Base-by-base conservation (phyloP, 2,113 vertebrate genomes). In the Crotalus tigris region DNA sequence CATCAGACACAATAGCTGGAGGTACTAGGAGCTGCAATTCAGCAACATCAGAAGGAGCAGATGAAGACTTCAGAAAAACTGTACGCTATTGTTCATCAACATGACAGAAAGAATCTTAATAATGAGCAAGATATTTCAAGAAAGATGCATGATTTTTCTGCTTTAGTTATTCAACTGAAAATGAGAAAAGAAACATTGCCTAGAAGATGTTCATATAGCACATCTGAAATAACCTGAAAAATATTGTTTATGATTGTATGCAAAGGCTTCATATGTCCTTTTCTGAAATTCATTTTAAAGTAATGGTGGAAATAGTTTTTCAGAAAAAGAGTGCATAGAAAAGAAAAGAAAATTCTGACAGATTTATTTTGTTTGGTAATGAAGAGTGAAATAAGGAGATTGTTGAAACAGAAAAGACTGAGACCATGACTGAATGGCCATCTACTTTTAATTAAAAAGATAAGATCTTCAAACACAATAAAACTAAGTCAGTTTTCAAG, bases 361-460 rank as follows among this genome's bases (percentile, higher is more conserved):
- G 87, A 85, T 89, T 57, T 92, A 89, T 81, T 92, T 46, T 85
- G 61, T 17, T 58, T 29, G 81, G 53, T 58, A 57, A 55, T 59
- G 21, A 87, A 87, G 55, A 85, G 49, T 91, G 53, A 92, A 92
- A 92, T 39, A 92, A 49, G 39, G 29, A 33, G 85, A 88, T 92
- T 69, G 49, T 69, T 92, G 61, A 75, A 92, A 55, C 59, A 92
- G 61, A 55, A 75, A 75, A 44, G 4, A 88, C 33, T 81, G 6
- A 81, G 87, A 64, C 59, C 33, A 75, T 92, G 91, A 92, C 75
- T 92, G 61, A 92, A 89, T 85, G 87, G 39, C 69, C 87, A 89
- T 54, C 51, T 85, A 85, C 51, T 89, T 89, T 89, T 89, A 92
- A 92, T 85, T 89, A 89, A 92, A 85, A 89, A 89, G 54, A 85